These are phyloP conservation scores for Epicauta chinensis DNA, from an alignment of 1,140 invertebrate species.

Conservation along the genomic window DNA sequence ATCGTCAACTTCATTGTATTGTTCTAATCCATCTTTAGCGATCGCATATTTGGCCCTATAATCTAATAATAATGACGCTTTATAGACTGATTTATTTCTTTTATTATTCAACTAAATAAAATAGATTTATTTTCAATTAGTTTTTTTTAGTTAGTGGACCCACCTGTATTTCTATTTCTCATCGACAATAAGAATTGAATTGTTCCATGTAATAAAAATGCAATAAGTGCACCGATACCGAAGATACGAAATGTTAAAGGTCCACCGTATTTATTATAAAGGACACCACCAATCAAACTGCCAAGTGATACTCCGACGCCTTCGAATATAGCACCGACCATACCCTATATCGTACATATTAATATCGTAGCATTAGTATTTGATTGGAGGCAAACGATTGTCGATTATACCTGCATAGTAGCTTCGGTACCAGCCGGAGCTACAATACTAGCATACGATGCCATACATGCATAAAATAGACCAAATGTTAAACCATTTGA, in stretches of 20 bases:
- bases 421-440: constrained; percentile 80
- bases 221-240: constrained; percentile 58
- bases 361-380: background rate
- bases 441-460: constrained; percentile 79
- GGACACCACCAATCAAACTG: constrained; percentile 63
- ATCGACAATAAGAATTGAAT: constrained; percentile 41
- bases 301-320: constrained; percentile 74
- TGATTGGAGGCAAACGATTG: no score
- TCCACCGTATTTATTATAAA: constrained; percentile 57
- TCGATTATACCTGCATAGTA: constrained; percentile 62
- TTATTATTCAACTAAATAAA: background rate
- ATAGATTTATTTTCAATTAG: background rate
- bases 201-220: constrained; percentile 55
- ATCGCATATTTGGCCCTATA: constrained; percentile 10
- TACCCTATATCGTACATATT: constrained; percentile 56
- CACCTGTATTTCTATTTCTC: constrained; percentile 13
- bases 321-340: constrained; percentile 81
- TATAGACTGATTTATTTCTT: background rate
- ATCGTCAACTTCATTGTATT: constrained; percentile 19
- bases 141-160: background rate
- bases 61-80: constrained; percentile 20
- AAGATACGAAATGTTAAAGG: constrained; percentile 62
- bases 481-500: constrained; percentile 84
- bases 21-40: constrained; percentile 16
- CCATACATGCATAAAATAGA: constrained; percentile 83